Base-by-base conservation (phyloP, 2,797 vertebrate genomes). In the Micrastur ruficollis region DNA sequence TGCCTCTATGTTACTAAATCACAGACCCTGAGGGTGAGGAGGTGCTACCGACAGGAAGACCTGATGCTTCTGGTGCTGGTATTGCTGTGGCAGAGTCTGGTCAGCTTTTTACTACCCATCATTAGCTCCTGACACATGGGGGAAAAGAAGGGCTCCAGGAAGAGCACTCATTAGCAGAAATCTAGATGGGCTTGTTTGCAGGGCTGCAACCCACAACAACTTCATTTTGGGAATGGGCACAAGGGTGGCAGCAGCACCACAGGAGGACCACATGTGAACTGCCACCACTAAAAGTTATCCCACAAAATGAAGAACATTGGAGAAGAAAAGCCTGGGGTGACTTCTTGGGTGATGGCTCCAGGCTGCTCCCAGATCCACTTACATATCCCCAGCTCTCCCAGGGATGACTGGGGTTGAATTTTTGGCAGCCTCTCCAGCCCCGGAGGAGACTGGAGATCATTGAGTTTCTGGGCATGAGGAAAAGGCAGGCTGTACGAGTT, bases 401-500 rank as follows among this genome's bases (percentile, higher is more conserved):
- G 86, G 55, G 61, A 46, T 2, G 31, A 76, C 15, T 74, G 61
- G 53, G n/a, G 23, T 12, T 87, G 81, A 13, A 27, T 81, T 93
- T 93, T 63, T 92, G 84, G 86, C 92, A 96, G 56, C 32, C 4
- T 78, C 14, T 58, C 34, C 53, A 7, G 75, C 71, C 61, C 42
- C 2, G 1, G 81, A 86, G 1, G 1, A 95, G 73, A 40, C 32
- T n/a, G 71, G 38, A 42, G 81, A n/a, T 61, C 20, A 7, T 4
- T 46, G 59, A 74, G 81, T 90, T 95, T 84, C 56, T 59, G 89
- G 71, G 56, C 71, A 56, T 89, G 86, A 95, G 88, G 91, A 65
- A 31, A 23, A 93, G 86, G 59, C 73, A 71, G 42, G 29, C 2
- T 36, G 17, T 81, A 63, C 40, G 2, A 94, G 90, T 81, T 18